Conservation (phyloP, 2,888 invertebrate genomes). For the Metallyticus violacea region DNA sequence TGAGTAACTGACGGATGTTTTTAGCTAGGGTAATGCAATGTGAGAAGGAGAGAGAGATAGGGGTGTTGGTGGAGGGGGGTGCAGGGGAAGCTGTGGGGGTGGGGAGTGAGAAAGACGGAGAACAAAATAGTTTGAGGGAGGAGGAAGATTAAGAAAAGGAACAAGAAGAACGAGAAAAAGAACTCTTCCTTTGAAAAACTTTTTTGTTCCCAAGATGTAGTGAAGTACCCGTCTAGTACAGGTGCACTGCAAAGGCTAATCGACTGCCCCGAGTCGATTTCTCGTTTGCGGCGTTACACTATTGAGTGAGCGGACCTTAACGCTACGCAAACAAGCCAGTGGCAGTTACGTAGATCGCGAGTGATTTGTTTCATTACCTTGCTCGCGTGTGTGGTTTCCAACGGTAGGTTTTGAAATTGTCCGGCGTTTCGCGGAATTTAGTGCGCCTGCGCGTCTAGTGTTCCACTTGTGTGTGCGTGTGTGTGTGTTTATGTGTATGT, state of each 20-base stretch:
- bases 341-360: too few relatives aligned
- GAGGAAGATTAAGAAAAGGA: not conserved
- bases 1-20: not conserved
- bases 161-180: not conserved
- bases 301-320: not conserved
- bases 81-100: slow-evolving; percentile 13
- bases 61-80: not conserved
- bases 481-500: not conserved
- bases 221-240: not conserved
- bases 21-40: slow-evolving; percentile 1
- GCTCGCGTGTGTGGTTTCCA: not conserved
- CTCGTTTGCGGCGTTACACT: not conserved
- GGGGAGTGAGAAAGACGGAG: not conserved
- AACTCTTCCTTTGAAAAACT: slow-evolving; percentile 5
- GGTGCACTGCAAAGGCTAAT: too few relatives aligned
- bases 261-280: not conserved
- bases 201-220: slow-evolving; percentile 16
- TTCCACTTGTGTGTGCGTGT: not conserved
- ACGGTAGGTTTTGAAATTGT: not conserved
- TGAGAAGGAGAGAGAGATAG: not conserved
- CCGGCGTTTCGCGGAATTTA: not conserved
- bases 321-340: too few relatives aligned
- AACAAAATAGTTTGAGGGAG: not conserved
- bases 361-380: not conserved
- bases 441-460: not conserved